Evolutionary conservation across 2,113 vertebrate species (phyloP).

Genomic region (Leptobrachium ailaonicum): DNA sequence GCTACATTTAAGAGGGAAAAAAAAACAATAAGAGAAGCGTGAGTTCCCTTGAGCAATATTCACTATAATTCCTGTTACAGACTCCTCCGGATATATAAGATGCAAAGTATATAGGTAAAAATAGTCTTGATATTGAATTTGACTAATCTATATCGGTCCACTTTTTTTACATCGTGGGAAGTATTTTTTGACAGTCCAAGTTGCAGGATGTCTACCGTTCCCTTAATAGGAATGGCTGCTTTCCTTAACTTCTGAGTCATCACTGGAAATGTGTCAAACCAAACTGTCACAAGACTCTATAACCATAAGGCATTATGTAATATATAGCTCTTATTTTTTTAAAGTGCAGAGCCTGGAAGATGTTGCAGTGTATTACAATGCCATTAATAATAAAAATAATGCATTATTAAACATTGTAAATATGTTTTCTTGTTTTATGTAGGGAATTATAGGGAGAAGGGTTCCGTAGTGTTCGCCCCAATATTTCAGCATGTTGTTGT

Average conservation of each 20-base stretch:
- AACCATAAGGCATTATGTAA: conserved; percentile 12
- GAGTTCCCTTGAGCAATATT: no score
- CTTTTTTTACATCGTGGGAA: conserved; percentile 4
- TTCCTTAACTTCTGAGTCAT: conserved; percentile 32
- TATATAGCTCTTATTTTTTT: background rate
- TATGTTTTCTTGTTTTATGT: background rate
- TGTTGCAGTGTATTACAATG: background rate
- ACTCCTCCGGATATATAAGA: conserved; percentile 4
- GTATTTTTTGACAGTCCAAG: conserved; percentile 30
- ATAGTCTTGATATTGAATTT: background rate
- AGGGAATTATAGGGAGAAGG: background rate
- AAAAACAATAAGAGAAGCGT: no score
- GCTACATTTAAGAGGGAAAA: no score
- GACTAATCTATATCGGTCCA: conserved; percentile 18
- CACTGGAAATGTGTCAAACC: conserved; percentile 33
- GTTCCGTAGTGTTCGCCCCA: background rate
- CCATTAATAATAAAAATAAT: conserved; percentile 24
- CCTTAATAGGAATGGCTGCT: conserved; percentile 30
- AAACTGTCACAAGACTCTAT: conserved; percentile 33
- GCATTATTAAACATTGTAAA: background rate
- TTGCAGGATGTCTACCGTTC: conserved; percentile 24
- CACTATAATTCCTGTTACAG: no score
- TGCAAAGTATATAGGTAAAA: background rate
- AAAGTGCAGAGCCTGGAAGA: conserved; percentile 8
- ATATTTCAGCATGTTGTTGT: conserved; percentile 13